Percentiles rank a stretch among this genome's conserved stretches.
phyloP scores from a whole-genome alignment of 2,888 invertebrate genomes.

The Crepidodera aurea region DNA sequence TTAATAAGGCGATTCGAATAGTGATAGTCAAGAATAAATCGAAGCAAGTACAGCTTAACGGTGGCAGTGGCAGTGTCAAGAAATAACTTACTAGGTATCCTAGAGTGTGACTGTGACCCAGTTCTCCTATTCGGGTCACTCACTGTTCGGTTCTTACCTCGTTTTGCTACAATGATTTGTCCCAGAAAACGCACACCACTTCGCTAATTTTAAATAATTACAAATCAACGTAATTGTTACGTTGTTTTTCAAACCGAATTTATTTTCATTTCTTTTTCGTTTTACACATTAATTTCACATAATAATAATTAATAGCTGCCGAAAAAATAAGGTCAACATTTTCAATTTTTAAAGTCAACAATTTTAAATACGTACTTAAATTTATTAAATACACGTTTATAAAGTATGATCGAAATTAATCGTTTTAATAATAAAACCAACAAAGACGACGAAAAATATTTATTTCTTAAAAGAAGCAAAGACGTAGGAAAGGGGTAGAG shows the following conservation, averaged over 20 bases:
- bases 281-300: not conserved
- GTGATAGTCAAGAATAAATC: no score
- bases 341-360: no score
- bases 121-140: slow-evolving; percentile 59
- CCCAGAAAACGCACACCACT: slow-evolving; percentile 53
- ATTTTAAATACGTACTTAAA: no score
- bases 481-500: no score
- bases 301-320: not conserved
- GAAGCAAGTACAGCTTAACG: not conserved
- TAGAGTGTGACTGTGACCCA: slow-evolving; percentile 60
- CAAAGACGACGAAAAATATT: no score
- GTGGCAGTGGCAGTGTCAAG: slow-evolving; percentile 17
- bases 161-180: slow-evolving; percentile 55
- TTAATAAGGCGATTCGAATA: no score
- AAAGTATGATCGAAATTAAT: no score
- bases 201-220: slow-evolving; percentile 46
- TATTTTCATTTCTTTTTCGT: not conserved
- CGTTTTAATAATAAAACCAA: no score
- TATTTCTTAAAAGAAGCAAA: no score
- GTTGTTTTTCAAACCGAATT: slow-evolving; percentile 6
- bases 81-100: slow-evolving; percentile 48
- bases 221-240: slow-evolving; percentile 37
- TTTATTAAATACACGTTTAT: no score
- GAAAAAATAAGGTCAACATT: no score
- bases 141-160: slow-evolving; percentile 57